Evolutionary conservation across 2,797 vertebrate species (phyloP).

Genomic region (Cuniculus paca): DNA sequence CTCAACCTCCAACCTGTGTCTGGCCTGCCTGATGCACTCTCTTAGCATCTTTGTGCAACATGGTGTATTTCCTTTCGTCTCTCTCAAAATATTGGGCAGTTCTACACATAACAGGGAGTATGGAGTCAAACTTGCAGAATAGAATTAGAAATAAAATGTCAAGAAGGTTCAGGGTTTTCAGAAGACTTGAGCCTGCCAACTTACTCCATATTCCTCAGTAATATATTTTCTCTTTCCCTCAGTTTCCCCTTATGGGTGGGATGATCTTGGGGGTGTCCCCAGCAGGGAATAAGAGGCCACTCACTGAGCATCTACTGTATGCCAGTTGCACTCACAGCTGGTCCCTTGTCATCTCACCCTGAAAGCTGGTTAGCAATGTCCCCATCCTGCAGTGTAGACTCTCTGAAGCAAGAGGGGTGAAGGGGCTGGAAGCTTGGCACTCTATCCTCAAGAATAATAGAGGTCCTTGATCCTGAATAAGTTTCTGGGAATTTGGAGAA

Average conservation of each 20-base stretch:
- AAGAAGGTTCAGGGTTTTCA: background rate
- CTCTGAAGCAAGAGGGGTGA: accelerated
- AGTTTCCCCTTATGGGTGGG: background rate
- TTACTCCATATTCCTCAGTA: background rate
- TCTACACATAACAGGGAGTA: background rate
- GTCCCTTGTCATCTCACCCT: background rate
- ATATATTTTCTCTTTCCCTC: background rate
- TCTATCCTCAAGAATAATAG: background rate
- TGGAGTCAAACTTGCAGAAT: background rate
- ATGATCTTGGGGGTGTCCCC: background rate
- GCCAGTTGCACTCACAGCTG: no score
- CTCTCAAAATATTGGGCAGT: background rate
- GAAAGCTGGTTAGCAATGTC: background rate
- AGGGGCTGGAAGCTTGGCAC: background rate
- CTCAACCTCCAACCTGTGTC: no score
- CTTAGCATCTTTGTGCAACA: background rate
- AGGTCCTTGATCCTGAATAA: background rate
- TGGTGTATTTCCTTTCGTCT: background rate
- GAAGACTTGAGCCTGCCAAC: background rate
- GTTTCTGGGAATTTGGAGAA: background rate
- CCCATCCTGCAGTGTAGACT: background rate
- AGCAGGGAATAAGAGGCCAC: background rate
- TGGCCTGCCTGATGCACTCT: no score
- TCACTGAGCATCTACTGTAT: background rate
- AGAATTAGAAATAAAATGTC: background rate